Evolutionary conservation across 2,888 invertebrate genomes (phyloP).

Genomic region (Poecilus cupreus): DNA sequence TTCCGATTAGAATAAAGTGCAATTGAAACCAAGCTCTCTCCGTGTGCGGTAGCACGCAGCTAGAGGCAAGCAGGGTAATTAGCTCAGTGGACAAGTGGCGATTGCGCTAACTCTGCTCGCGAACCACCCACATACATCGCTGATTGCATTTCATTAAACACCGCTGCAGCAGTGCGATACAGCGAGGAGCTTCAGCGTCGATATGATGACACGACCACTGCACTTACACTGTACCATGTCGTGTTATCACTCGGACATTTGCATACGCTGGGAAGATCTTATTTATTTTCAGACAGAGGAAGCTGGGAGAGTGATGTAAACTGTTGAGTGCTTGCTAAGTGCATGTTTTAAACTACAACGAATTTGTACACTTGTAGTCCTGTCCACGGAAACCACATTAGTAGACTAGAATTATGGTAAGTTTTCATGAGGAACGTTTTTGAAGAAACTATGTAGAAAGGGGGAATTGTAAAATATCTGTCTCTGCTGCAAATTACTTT

Average conservation of each 20-base stretch:
- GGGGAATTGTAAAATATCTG: too few relatives aligned
- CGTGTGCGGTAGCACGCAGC: slow-evolving; percentile 29
- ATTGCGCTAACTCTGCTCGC: slow-evolving; percentile 20
- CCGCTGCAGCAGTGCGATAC: not conserved
- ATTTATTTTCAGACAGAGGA: slow-evolving; percentile 16
- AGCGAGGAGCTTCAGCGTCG: not conserved
- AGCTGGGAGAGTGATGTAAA: not conserved
- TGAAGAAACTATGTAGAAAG: too few relatives aligned
- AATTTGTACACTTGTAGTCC: not conserved
- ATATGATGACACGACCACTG: slow-evolving; percentile 33
- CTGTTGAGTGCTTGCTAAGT: not conserved
- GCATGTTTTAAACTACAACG: not conserved
- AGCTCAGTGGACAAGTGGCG: slow-evolving; percentile 49
- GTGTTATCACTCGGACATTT: slow-evolving; percentile 29
- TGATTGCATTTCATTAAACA: slow-evolving; percentile 56
- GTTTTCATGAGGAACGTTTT: too few relatives aligned
- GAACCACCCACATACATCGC: slow-evolving; percentile 54
- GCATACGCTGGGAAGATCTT: slow-evolving; percentile 51
- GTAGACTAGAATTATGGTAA: too few relatives aligned
- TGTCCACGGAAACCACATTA: too few relatives aligned
- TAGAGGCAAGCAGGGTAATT: slow-evolving; percentile 18
- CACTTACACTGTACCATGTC: slow-evolving; percentile 50
- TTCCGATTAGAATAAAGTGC: too few relatives aligned
- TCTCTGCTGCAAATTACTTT: too few relatives aligned
- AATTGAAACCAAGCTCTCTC: too few relatives aligned